phyloP scores from a whole-genome alignment of 1,140 invertebrate species.

The Diprion similis region DNA sequence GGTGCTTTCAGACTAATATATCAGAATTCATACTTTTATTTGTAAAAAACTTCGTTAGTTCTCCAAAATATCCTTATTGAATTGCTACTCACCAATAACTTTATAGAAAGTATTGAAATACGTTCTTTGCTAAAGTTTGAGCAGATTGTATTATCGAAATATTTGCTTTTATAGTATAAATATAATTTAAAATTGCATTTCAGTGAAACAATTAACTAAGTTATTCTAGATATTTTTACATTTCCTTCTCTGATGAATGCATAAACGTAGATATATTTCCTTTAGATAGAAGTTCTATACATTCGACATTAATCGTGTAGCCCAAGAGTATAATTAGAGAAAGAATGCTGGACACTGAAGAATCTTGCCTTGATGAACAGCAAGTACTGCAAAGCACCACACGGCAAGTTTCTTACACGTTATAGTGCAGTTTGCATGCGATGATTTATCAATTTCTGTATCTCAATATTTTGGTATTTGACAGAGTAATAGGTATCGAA shows the following conservation, averaged over 20 bases:
- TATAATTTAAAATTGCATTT: slow-evolving; percentile 1
- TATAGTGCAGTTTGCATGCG: too few species aligned
- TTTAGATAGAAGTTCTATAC: not conserved
- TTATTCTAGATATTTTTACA: not conserved
- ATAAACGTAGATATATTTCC: not conserved
- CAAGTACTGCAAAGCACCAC: not conserved
- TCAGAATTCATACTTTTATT: too few species aligned
- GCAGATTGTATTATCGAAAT: not conserved
- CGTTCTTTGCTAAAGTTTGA: not conserved
- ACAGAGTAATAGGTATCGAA: too few species aligned
- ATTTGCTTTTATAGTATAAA: not conserved
- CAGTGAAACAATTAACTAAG: not conserved
- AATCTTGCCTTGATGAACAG: not conserved
- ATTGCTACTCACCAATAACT: not conserved
- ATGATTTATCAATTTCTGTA: too few species aligned
- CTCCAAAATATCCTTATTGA: not conserved
- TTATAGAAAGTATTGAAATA: slow-evolving; percentile 2
- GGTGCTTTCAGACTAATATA: too few species aligned
- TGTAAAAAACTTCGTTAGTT: too few species aligned
- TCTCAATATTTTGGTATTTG: too few species aligned
- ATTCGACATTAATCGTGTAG: not conserved
- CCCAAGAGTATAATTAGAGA: slow-evolving; percentile 2
- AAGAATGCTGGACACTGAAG: not conserved
- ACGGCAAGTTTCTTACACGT: too few species aligned
- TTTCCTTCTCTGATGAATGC: not conserved